phyloP scores from a whole-genome alignment of 2,113 vertebrate species.

The Festucalex cinctus region DNA sequence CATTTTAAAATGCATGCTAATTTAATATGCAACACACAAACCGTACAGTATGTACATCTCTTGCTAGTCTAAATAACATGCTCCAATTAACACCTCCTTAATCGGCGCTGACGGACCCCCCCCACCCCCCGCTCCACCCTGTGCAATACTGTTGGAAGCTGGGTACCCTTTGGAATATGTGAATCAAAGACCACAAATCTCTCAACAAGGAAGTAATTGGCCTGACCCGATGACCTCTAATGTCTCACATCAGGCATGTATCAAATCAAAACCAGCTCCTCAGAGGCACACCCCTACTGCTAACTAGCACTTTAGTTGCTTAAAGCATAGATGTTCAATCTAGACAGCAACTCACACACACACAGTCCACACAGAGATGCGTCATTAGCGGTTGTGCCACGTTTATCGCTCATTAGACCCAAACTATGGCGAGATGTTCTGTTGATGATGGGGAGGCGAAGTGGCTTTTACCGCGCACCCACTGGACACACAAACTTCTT shows the following conservation, averaged over 20 bases:
- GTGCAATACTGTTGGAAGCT: constrained; percentile 48
- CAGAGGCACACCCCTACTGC: constrained; percentile 87
- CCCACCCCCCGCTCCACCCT: constrained; percentile 76
- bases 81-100: constrained; percentile 92
- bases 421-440: constrained; percentile 59
- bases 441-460: constrained; percentile 59
- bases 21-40: constrained; percentile 21
- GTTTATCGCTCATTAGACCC: constrained; percentile 94
- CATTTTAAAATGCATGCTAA: constrained; percentile 17
- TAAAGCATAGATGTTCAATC: constrained; percentile 37
- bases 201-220: constrained; percentile 93
- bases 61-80: constrained; percentile 65
- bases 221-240: constrained; percentile 86
- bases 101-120: constrained; percentile 74
- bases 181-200: constrained; percentile 86
- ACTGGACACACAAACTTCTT: constrained; percentile 29
- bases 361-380: constrained; percentile 39
- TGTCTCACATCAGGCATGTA: constrained; percentile 82
- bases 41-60: constrained; percentile 11
- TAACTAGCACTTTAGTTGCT: constrained; percentile 82
- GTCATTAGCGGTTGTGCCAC: constrained; percentile 68
- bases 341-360: constrained; percentile 26
- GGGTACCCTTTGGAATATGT: constrained; percentile 82
- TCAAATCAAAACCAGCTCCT: constrained; percentile 76
- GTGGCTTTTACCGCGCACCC: constrained; percentile 40